Evolutionary conservation across 2,888 invertebrate species (phyloP).

Genomic region (Drosophila engyochracea): DNA sequence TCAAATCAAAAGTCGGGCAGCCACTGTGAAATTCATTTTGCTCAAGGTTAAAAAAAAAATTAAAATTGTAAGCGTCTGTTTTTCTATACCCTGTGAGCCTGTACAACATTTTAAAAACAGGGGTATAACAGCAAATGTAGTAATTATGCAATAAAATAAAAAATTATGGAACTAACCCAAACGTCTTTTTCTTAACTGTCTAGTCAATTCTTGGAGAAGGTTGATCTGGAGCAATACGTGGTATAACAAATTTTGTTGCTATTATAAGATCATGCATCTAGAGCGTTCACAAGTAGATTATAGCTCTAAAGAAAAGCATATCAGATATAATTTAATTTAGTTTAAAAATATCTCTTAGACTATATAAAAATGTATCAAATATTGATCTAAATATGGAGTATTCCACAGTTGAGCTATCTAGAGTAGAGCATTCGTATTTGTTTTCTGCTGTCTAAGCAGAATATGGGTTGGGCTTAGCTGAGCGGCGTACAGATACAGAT

Average conservation of each 20-base stretch:
- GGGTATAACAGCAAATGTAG: neutral
- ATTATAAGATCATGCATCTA: neutral
- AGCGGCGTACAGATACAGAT: constrained; percentile 10
- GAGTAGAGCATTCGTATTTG: neutral
- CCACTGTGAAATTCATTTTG: constrained; percentile 63
- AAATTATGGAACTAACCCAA: too few species aligned
- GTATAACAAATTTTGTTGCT: too few species aligned
- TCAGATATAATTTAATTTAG: neutral
- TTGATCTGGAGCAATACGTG: too few species aligned
- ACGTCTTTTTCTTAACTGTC: neutral
- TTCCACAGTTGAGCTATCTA: neutral
- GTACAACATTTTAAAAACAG: neutral
- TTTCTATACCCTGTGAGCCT: constrained; percentile 1
- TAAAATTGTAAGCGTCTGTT: constrained; percentile 55
- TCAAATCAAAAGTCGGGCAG: constrained; percentile 62
- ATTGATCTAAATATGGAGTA: neutral
- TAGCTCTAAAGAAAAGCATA: neutral
- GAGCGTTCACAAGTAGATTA: neutral
- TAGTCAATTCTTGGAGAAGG: neutral
- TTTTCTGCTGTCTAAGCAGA: constrained; percentile 54
- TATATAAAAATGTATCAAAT: neutral
- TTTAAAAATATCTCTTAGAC: neutral
- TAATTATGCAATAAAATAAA: neutral
- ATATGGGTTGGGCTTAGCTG: constrained; percentile 69
- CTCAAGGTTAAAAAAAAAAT: constrained; percentile 69